Base-by-base conservation (phyloP, 1,140 invertebrate species). In the Drosophila auraria region DNA sequence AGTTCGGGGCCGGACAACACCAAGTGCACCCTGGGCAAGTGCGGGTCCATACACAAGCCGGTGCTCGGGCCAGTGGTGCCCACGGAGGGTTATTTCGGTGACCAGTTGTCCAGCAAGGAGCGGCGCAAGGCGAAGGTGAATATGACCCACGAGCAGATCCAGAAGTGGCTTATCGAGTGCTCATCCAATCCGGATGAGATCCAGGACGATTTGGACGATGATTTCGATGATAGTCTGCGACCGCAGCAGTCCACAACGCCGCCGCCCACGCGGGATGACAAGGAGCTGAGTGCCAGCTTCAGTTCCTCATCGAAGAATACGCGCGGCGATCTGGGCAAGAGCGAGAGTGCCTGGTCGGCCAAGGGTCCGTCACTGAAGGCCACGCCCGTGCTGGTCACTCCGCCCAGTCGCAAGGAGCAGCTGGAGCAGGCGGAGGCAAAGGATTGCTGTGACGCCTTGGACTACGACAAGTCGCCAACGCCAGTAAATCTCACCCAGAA, bases 91-190 rank as follows among this genome's bases (percentile, higher is more conserved):
- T 92, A 92, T 58, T 83, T 93, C 17, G 91, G 91, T 5, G 92
- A 93, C 44, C 91, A 91, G 62, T 27, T 93, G 44, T 83, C 91
- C 0, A 92, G 92, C 60, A 93, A 93, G 56, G 92, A 93, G 58
- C 81, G 92, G 3, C 94, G 95, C 56, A 96, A 96, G 86, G 95
- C 95, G 15, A 95, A 95, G 80, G 95, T 96, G 0, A 96, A 95
- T 68, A 96, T 96, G 95, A 95, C 95, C 0, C 95, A 94, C 14
- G 96, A 96, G 80, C 95, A 96, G 82, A 96, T 96, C 54, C 95
- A 96, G 64, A 96, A 96, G 80, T 96, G 96, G 96, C 82, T 96
- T 1, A 95, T 95, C 60, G 95, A 96, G 65, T 95, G 94, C 76
- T 94, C 94, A 0, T 87, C 94, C 8, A 94, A 94, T 51, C 94